phyloP scores from a whole-genome alignment of 1,140 invertebrate genomes.

The Drosophila bocqueti region DNA sequence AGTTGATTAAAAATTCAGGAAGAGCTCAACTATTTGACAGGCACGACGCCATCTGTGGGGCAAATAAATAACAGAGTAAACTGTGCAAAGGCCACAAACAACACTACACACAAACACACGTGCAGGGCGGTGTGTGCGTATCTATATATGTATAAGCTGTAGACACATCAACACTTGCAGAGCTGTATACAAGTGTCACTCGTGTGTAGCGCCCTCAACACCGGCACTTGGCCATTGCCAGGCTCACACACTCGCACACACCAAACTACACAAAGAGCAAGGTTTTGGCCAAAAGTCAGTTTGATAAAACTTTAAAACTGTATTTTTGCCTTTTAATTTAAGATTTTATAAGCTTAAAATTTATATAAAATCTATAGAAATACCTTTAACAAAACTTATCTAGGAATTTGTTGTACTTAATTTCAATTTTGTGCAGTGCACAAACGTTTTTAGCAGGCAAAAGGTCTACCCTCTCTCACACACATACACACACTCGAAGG shows the following conservation, averaged over 20 bases:
- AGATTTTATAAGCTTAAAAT: no score
- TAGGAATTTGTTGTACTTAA: background rate
- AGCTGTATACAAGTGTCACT: constrained; percentile 76
- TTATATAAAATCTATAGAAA: background rate
- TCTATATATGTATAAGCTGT: constrained; percentile 5
- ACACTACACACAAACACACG: constrained; percentile 20
- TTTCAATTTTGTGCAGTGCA: background rate
- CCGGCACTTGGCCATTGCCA: constrained; percentile 80
- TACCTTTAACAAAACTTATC: background rate
- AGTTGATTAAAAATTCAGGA: constrained; percentile 82
- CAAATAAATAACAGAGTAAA: constrained; percentile 79
- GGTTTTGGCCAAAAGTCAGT: background rate
- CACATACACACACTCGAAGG: constrained; percentile 3
- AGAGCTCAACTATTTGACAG: constrained; percentile 77
- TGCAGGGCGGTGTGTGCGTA: background rate
- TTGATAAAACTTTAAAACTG: background rate
- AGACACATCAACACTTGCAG: constrained; percentile 48
- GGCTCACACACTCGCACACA: constrained; percentile 45
- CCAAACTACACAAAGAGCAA: constrained; percentile 17
- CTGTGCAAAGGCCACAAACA: constrained; percentile 55
- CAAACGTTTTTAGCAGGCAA: constrained; percentile 31
- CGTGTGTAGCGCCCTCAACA: constrained; percentile 77
- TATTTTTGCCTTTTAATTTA: background rate
- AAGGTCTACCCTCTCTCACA: constrained; percentile 36
- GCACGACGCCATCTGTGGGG: constrained; percentile 66